Percentiles rank a stretch among this genome's conserved stretches.
These are phyloP conservation scores for Harlomillsia oculata DNA, from an alignment of 1,140 invertebrate genomes.

Conservation along the genomic window DNA sequence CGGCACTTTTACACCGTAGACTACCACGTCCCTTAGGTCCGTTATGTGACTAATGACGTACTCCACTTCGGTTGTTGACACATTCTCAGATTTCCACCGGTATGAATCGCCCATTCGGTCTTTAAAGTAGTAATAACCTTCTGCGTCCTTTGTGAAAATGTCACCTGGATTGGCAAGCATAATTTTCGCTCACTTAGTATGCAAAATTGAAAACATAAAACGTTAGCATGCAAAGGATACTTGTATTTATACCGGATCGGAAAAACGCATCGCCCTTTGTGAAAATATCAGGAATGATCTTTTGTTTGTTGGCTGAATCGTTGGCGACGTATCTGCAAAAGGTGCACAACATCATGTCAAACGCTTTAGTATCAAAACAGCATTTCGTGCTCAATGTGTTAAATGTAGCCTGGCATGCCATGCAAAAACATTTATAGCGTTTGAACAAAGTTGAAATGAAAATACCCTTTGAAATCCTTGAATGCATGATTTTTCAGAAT, in stretches of 20 bases:
- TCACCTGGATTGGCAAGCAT: conserved; percentile 52
- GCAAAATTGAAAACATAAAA: conserved; percentile 89
- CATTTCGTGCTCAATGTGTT: conserved; percentile 81
- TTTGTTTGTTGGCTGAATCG: conserved; percentile 90
- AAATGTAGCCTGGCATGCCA: conserved; percentile 37
- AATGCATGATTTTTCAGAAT: conserved; percentile 72
- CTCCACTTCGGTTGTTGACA: conserved; percentile 94
- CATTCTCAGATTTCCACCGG: conserved; percentile 97
- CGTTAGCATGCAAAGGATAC: conserved; percentile 81
- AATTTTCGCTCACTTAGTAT: conserved; percentile 93
- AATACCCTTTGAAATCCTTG: conserved; percentile 66
- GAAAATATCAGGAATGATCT: conserved; percentile 84
- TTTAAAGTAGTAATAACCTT: conserved; percentile 53
- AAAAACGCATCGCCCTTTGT: conserved; percentile 79
- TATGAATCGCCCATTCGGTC: conserved; percentile 55
- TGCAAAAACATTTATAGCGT: conserved; percentile 39
- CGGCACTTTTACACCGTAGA: conserved; percentile 63
- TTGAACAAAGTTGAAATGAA: conserved; percentile 47
- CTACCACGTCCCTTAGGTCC: conserved; percentile 75
- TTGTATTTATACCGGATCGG: conserved; percentile 74
- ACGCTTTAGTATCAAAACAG: conserved; percentile 61
- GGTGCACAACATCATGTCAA: conserved; percentile 73
- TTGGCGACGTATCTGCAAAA: too few species aligned
- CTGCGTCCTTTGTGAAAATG: conserved; percentile 49
- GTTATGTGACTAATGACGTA: conserved; percentile 75